Evolutionary conservation across 2,888 invertebrate species (phyloP).

Genomic region (Hemistola chrysoprasaria): DNA sequence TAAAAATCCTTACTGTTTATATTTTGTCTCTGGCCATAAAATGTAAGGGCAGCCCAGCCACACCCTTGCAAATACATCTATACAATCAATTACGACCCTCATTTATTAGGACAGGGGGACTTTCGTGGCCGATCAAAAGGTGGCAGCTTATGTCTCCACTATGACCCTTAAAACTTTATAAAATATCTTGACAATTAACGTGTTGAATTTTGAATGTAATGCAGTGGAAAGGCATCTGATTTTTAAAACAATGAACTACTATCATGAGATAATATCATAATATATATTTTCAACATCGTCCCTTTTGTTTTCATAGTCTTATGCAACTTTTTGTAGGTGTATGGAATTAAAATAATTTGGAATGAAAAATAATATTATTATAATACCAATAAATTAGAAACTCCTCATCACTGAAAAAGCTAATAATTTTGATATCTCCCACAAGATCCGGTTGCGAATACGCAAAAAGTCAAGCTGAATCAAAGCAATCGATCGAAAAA

Average conservation of each 20-base stretch:
- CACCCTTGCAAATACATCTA: slow-evolving; percentile 13
- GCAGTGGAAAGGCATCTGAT: neutral
- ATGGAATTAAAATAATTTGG: too few species aligned
- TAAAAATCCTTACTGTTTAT: slow-evolving; percentile 6
- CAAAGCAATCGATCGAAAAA: slow-evolving; percentile 31
- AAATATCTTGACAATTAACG: neutral
- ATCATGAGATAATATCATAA: too few species aligned
- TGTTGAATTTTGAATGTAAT: slow-evolving; percentile 2
- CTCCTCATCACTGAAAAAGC: slow-evolving; percentile 13
- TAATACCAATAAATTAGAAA: slow-evolving; percentile 7
- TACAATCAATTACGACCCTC: slow-evolving; percentile 15
- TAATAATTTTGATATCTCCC: slow-evolving; percentile 16
- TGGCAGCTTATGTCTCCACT: slow-evolving; percentile 4
- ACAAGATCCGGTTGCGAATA: slow-evolving; percentile 29
- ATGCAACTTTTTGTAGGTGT: too few species aligned
- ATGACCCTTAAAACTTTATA: slow-evolving; percentile 6
- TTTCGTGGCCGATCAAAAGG: slow-evolving; percentile 1
- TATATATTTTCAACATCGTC: too few species aligned
- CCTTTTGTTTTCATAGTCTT: too few species aligned
- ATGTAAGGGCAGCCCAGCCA: slow-evolving; percentile 2
- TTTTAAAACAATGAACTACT: too few species aligned
- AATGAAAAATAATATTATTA: slow-evolving; percentile 1
- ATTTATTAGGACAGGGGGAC: slow-evolving; percentile 10
- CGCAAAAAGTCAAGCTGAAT: slow-evolving; percentile 37
- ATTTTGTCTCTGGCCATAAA: neutral